Percentiles rank a stretch among this genome's conserved stretches.
Evolutionary conservation across 2,797 vertebrate species (phyloP).

Genomic region (Limosa lapponica): DNA sequence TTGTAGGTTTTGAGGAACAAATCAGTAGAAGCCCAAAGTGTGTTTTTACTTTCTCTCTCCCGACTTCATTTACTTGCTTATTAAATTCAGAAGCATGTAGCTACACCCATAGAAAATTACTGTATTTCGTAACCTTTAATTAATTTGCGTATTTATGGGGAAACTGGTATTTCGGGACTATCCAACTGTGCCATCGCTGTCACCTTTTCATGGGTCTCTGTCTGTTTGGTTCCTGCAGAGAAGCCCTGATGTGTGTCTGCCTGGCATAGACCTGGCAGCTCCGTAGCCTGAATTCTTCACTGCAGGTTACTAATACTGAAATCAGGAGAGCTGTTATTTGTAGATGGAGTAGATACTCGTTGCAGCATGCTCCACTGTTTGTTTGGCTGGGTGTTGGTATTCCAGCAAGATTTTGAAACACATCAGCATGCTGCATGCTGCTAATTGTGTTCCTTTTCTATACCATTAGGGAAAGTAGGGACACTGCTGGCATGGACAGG

Average conservation of each 20-base stretch:
- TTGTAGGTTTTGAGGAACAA: not conserved
- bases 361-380: conserved; percentile 48
- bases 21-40: not conserved
- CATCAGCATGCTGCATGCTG: not conserved
- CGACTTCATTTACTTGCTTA: conserved; percentile 41
- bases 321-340: not conserved
- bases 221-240: not conserved
- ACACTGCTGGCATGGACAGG: not conserved
- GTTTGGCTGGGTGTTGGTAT: conserved; percentile 45
- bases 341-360: conserved; percentile 18
- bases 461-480: not conserved
- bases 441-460: not conserved
- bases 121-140: conserved; percentile 66
- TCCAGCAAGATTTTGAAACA: conserved; percentile 42
- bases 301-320: conserved; percentile 30
- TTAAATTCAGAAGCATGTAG: conserved; percentile 65
- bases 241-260: not conserved
- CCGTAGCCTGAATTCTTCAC: not conserved
- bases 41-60: conserved; percentile 6
- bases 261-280: not conserved
- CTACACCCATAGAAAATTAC: conserved; percentile 70
- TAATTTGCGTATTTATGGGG: conserved; percentile 61
- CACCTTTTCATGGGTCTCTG: not conserved
- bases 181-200: conserved; percentile 25
- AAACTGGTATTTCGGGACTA: conserved; percentile 66